Base-by-base conservation (phyloP, 2,113 vertebrate genomes). In the Balaeniceps rex region DNA sequence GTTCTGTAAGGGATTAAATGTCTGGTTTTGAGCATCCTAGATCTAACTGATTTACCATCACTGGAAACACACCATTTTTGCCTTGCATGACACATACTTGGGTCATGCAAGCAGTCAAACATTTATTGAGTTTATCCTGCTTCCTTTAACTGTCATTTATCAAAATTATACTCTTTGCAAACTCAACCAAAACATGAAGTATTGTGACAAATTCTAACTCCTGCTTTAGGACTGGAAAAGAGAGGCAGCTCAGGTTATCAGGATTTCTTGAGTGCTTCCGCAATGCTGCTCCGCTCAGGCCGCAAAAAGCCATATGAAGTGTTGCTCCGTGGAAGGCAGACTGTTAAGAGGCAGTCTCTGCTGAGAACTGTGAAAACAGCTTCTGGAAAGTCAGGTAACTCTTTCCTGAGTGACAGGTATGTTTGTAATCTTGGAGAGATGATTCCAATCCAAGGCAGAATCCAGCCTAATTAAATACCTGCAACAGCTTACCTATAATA, bases 201-300 rank as follows among this genome's bases (percentile, higher is more conserved):
- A 18, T 26, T 75, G 34, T 88, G 57, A 91, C 19, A 64, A 71
- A 88, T 90, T 87, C 34, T 54, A 44, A 46, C 19, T 85, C 46
- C 15, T 51, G 1, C 15, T 75, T 71, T 80, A 96, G 94, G 64
- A 42, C 19, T 60, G 12, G 5, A 28, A 36, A 77, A 60, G 42
- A 44, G 52, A 75, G 5, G 36, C 46, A 64, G 2, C 34, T 18
- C 38, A 15, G 5, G 14, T n/a, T 68, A 42, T 8, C 19, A 17
- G 44, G 21, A 36, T 81, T 85, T 87, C 46, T 26, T 1, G 1
- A 51, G 40, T 51, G 4, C 16, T 83, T 63, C 26, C 1, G 0
- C 47, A 57, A 96, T 96, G 96, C 36, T 68, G 22, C 94, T 96
- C 47, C 95, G 96, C 71, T 96, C 96, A 16, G 90, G 95, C 34